A percentile compares a stretch with the other conserved stretches of the same genome.
Evolutionary conservation across 2,113 vertebrate species (phyloP).

Genomic region (Serranochromis macrocephalus): DNA sequence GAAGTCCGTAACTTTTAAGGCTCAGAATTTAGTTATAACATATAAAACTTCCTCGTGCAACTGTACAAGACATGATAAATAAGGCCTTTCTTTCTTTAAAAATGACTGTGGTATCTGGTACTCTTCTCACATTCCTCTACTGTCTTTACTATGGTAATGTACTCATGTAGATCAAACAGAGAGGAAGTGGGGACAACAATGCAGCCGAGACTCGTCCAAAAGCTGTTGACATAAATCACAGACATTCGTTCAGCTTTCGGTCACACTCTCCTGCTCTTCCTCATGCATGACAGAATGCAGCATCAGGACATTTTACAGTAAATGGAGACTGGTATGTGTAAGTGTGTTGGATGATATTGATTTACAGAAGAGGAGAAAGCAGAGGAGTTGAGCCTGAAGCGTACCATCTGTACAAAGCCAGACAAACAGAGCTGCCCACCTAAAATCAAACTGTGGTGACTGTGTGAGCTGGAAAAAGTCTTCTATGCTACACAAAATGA

Average conservation of each 20-base stretch:
- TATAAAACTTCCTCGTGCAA: accelerated
- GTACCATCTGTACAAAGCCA: conserved; percentile 2
- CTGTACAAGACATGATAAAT: neutral
- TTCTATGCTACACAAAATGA: neutral
- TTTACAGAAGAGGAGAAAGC: conserved; percentile 4
- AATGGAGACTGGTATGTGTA: neutral
- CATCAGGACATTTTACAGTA: conserved; percentile 28
- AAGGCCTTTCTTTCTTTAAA: neutral
- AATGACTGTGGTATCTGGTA: neutral
- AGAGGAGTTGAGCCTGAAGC: conserved; percentile 16
- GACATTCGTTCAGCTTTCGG: neutral
- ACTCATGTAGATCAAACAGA: neutral
- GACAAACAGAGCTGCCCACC: conserved; percentile 8
- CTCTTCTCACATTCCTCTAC: neutral
- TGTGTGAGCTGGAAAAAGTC: neutral
- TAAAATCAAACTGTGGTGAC: neutral
- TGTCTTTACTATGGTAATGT: neutral
- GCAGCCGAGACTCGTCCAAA: neutral
- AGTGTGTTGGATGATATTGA: conserved; percentile 5
- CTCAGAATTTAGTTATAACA: neutral
- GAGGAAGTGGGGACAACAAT: neutral
- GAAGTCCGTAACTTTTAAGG: neutral
- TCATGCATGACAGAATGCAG: neutral
- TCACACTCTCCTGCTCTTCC: neutral
- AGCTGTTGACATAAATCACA: neutral